These are phyloP conservation scores for Clivina fossor DNA, from an alignment of 2,888 invertebrate genomes.

Conservation along the genomic window DNA sequence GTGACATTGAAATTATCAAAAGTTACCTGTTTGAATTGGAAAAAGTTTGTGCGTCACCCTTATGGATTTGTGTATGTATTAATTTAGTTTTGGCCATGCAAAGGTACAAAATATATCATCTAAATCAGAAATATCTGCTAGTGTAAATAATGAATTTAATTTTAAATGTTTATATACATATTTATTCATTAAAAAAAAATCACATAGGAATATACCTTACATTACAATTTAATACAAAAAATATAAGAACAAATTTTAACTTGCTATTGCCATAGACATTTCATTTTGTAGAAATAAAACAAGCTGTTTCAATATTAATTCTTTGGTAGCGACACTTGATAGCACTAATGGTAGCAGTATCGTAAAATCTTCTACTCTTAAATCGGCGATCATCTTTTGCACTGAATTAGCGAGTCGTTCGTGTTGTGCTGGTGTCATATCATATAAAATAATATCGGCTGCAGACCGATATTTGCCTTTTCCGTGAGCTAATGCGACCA, in stretches of 20 bases:
- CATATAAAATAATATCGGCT: conserved; percentile 45
- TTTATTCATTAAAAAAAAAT: too few relatives aligned
- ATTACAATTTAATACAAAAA: too few relatives aligned
- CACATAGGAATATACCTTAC: too few relatives aligned
- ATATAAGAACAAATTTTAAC: conserved; percentile 14
- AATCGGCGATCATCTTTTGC: conserved; percentile 38
- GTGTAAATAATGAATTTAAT: too few relatives aligned
- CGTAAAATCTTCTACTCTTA: conserved; percentile 44
- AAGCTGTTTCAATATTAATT: conserved; percentile 40
- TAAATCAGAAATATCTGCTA: too few relatives aligned
- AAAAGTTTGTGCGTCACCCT: too few relatives aligned
- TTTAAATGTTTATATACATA: too few relatives aligned
- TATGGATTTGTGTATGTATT: too few relatives aligned
- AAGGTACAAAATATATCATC: too few relatives aligned
- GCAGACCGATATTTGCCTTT: conserved; percentile 48
- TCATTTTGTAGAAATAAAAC: conserved; percentile 44
- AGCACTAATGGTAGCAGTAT: conserved; percentile 42
- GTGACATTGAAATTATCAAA: too few relatives aligned
- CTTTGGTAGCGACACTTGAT: conserved; percentile 41
- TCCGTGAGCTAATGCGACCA: conserved; percentile 43
- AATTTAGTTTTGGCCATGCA: too few relatives aligned
- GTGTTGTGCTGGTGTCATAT: conserved; percentile 47
- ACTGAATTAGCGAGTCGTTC: conserved; percentile 41
- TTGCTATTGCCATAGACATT: conserved; percentile 37
- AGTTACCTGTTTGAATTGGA: too few relatives aligned